Evolutionary conservation across 2,888 invertebrate species (phyloP), one percentile per base, ranked within the genome.

Genomic region (Meghimatium bilineatum): DNA sequence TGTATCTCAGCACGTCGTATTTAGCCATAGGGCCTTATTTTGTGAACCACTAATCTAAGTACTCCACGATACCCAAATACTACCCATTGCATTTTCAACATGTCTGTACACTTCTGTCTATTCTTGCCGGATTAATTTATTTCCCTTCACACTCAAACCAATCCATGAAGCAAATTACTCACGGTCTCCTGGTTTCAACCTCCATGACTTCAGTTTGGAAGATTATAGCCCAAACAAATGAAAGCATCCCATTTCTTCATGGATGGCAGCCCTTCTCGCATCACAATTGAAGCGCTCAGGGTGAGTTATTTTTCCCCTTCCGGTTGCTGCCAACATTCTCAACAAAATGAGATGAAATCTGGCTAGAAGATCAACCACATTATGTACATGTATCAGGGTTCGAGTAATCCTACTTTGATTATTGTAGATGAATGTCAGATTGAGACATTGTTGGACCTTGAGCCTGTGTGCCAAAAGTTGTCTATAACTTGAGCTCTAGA

Each of bases 161-260:
- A 17, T 10, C n/a, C 29, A 26, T 12, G 49, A 49, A 3, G 14
- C 72, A 17, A 8, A 38, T 72, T 72, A 12, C 72, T 44, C 26
- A 72, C 72, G 72, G 72, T 72, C 72, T n/a, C 72, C 12, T 72
- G 12, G 3, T 14, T 10, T 26, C 26, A 44, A n/a, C n/a, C 38
- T 49, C 72, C 14, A 8, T 72, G 44, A n/a, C 36, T 36, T 23
- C 44, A 44, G 72, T 17, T 49, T 72, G 44, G 38, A 72, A 71
- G 69, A 71, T 71, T 71, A 71, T 20, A 71, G 49, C 72, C 29
- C 44, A n/a, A n/a, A 17, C n/a, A 44, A 72, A 72, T 72, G 44
- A 72, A 72, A 72, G 38, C 44, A 29, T 44, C 72, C n/a, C 1
- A 49, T 44, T 49, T 38, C 72, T 72, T 72, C 72, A 72, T n/a